Evolutionary conservation across 2,797 vertebrate species (phyloP).

Genomic region (Hephaestus fuliginosus): DNA sequence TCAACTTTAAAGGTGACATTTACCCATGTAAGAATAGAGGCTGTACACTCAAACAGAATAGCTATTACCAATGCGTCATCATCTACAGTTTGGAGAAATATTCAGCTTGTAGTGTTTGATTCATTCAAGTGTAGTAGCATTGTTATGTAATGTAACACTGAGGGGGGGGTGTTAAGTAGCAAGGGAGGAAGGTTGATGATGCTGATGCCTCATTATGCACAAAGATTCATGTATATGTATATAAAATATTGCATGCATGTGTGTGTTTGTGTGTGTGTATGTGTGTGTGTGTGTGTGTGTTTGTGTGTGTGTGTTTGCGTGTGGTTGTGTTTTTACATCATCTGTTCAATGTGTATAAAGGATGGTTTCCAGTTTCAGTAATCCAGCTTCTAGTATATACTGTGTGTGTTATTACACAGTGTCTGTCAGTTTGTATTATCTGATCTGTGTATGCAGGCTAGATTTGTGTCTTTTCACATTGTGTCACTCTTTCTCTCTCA

Average conservation of each 20-base stretch:
- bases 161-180: slow-evolving; percentile 53
- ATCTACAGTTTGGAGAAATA: slow-evolving; percentile 5
- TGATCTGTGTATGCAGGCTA: slow-evolving; percentile 11
- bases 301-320: slow-evolving; percentile 15
- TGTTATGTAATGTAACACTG: slow-evolving; percentile 64
- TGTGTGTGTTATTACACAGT: slow-evolving; percentile 17
- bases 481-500: slow-evolving; percentile 25
- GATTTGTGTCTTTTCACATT: slow-evolving; percentile 32
- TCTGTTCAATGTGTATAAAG: slow-evolving; percentile 13
- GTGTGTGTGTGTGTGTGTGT: slow-evolving; percentile 25
- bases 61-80: not conserved
- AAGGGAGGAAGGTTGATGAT: slow-evolving; percentile 13
- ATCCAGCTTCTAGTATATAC: slow-evolving; percentile 4
- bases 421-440: slow-evolving; percentile 40
- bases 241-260: slow-evolving; percentile 21
- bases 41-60: not conserved
- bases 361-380: not conserved
- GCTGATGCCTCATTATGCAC: slow-evolving; percentile 38
- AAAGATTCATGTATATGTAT: slow-evolving; percentile 36
- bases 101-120: slow-evolving; percentile 21
- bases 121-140: slow-evolving; percentile 19
- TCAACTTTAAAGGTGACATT: not conserved
- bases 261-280: not conserved
- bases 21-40: not conserved
- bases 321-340: slow-evolving; percentile 27